Percentiles rank a stretch among this genome's conserved stretches.
Conservation (phyloP, 2,888 invertebrate genomes). For the Callyntrura sp. region DNA sequence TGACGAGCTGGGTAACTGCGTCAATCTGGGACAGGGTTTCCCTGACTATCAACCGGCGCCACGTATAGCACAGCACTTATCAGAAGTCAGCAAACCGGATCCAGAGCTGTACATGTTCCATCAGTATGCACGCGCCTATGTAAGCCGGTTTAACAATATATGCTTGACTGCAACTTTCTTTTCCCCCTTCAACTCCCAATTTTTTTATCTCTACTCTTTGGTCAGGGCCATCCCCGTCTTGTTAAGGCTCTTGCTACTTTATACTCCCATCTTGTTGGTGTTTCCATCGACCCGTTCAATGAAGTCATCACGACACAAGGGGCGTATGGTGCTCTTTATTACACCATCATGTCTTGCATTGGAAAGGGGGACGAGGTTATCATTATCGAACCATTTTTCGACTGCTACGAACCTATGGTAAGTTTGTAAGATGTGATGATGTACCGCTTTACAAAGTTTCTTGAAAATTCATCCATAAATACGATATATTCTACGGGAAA, state of each 20-base stretch:
- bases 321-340: background rate
- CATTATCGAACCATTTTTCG: no score
- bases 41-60: conserved; percentile 95
- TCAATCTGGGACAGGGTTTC: conserved; percentile 98
- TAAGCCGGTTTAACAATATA: no score
- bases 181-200: no score
- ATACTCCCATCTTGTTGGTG: conserved; percentile 92
- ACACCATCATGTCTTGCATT: no score
- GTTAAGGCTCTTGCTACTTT: conserved; percentile 93
- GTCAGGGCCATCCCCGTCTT: conserved; percentile 96
- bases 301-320: conserved; percentile 80
- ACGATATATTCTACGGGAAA: no score
- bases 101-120: conserved; percentile 90
- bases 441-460: no score
- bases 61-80: conserved; percentile 91
- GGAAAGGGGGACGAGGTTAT: no score
- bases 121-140: conserved; percentile 97
- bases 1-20: conserved; percentile 88
- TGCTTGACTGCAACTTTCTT: conserved; percentile 42
- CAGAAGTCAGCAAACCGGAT: conserved; percentile 88
- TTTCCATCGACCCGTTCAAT: no score
- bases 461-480: no score
- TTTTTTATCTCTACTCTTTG: conserved; percentile 54
- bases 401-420: no score
- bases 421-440: no score